Conservation (phyloP, 1,140 invertebrate genomes). For the Thalassaphorura encarpata region DNA sequence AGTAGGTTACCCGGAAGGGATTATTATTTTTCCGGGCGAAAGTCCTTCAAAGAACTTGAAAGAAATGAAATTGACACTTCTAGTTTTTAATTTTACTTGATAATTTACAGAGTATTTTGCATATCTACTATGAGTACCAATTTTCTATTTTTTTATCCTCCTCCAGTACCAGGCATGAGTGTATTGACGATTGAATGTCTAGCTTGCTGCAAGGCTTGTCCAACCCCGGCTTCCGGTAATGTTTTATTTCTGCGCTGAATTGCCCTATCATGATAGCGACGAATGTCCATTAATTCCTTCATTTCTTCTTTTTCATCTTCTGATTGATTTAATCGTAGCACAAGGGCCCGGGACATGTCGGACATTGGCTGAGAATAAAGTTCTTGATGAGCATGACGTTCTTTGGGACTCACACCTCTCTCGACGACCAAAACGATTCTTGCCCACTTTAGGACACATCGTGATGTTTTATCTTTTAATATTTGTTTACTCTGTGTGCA, state of each 20-base stretch:
- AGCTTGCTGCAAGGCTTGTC: neutral
- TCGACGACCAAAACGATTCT: slow-evolving; percentile 94
- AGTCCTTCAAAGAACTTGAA: no score
- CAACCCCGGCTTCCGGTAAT: neutral
- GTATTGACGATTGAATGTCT: neutral
- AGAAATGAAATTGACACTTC: no score
- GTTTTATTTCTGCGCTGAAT: slow-evolving; percentile 34
- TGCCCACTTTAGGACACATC: slow-evolving; percentile 94
- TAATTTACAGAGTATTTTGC: no score
- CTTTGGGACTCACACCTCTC: slow-evolving; percentile 77
- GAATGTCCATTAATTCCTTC: slow-evolving; percentile 86
- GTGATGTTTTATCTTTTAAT: no score
- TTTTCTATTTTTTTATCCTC: no score
- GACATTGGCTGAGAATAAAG: slow-evolving; percentile 94
- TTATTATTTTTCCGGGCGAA: no score
- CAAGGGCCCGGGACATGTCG: slow-evolving; percentile 59
- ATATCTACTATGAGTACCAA: no score
- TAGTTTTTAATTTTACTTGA: no score
- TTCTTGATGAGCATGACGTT: slow-evolving; percentile 70
- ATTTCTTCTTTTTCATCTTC: slow-evolving; percentile 50
- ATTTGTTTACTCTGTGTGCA: no score
- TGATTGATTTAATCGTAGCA: slow-evolving; percentile 65
- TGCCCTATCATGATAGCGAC: slow-evolving; percentile 64
- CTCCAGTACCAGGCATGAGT: no score
- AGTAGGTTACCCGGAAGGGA: no score